These are phyloP conservation scores for Resseliella maxima DNA, from an alignment of 2,888 invertebrate species.

Conservation along the genomic window DNA sequence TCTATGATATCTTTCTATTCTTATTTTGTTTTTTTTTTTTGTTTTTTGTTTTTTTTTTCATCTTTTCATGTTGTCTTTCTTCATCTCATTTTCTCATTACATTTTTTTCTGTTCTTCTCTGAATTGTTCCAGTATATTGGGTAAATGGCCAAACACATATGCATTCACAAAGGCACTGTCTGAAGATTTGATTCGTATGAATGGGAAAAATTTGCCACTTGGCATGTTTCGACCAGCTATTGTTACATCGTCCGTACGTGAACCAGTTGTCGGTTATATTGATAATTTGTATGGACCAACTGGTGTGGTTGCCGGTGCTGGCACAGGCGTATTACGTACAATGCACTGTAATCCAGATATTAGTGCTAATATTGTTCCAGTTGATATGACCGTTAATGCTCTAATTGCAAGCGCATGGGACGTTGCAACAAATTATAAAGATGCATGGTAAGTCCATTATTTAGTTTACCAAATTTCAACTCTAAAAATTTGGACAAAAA, in stretches of 20 bases:
- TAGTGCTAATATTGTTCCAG: constrained; percentile 81
- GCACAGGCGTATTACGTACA: constrained; percentile 76
- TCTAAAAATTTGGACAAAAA: too few species aligned
- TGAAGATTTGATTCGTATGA: constrained; percentile 75
- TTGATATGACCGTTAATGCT: constrained; percentile 77
- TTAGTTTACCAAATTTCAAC: neutral
- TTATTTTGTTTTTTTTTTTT: neutral
- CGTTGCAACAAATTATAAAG: constrained; percentile 64
- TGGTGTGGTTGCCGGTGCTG: constrained; percentile 72
- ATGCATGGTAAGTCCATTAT: constrained; percentile 59
- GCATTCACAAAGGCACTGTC: constrained; percentile 88
- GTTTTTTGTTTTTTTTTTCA: neutral
- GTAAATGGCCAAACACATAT: constrained; percentile 85
- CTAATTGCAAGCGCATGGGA: constrained; percentile 75
- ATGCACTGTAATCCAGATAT: constrained; percentile 69
- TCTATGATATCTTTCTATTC: neutral
- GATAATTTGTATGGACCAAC: constrained; percentile 85
- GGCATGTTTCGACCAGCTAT: constrained; percentile 86
- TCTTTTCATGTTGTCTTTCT: too few species aligned
- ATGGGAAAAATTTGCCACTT: constrained; percentile 74
- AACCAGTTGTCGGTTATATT: constrained; percentile 78
- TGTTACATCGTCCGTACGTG: constrained; percentile 72
- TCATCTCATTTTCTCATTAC: too few species aligned
- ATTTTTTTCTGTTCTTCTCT: too few species aligned
- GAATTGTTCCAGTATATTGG: constrained; percentile 69